Conservation (phyloP, 2,797 vertebrate genomes). For the Peromyscus melanophrys region DNA sequence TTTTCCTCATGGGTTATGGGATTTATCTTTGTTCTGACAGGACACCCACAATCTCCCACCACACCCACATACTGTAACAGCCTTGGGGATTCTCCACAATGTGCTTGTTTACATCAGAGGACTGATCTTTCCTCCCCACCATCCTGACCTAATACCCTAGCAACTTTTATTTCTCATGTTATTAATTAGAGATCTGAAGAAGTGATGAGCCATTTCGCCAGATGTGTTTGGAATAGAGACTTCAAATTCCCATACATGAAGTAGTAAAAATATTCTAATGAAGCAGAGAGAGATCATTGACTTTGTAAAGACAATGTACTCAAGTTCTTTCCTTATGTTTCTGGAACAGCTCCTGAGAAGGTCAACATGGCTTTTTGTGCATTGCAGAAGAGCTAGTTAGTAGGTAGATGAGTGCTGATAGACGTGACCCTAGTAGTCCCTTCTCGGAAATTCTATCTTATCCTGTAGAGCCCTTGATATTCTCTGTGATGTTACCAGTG, state of each 20-base stretch:
- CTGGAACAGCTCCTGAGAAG: not conserved
- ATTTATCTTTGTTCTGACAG: not conserved
- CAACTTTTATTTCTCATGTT: not conserved
- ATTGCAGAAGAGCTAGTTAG: not conserved
- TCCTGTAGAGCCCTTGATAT: too few species aligned
- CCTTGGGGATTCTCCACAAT: not conserved
- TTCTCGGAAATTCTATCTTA: not conserved
- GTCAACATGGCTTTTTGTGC: not conserved
- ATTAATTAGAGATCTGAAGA: too few species aligned
- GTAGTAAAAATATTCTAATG: not conserved
- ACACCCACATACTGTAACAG: too few species aligned
- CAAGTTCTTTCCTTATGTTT: not conserved
- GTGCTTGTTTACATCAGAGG: accelerated
- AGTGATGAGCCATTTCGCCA: too few species aligned
- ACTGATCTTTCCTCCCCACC: not conserved
- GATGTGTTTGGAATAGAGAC: too few species aligned
- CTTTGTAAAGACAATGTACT: not conserved
- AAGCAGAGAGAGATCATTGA: not conserved
- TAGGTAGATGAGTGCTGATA: not conserved
- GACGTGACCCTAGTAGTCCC: not conserved
- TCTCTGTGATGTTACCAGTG: not conserved
- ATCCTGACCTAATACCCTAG: not conserved
- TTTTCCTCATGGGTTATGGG: too few species aligned
- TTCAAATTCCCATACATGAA: not conserved
- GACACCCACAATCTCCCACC: not conserved